phyloP scores from a whole-genome alignment of 2,797 vertebrate genomes.

The Betta splendens region DNA sequence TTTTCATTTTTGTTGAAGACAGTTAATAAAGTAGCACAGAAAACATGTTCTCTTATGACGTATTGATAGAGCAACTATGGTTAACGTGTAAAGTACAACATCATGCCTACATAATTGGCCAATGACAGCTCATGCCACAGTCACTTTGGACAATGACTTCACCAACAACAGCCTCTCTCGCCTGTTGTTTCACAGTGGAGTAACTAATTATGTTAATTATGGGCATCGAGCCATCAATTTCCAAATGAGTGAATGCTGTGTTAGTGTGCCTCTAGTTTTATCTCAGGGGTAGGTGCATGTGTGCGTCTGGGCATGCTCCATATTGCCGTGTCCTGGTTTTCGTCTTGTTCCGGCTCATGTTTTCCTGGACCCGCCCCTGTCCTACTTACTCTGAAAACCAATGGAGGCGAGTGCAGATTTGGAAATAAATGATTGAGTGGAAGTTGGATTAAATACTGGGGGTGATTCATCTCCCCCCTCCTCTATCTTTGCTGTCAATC shows the following conservation, averaged over 20 bases:
- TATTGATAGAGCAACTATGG: no score
- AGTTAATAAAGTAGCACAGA: no score
- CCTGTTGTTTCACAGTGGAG: conserved; percentile 67
- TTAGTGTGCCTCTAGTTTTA: conserved; percentile 38
- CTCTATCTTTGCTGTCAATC: no score
- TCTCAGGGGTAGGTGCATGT: conserved; percentile 39
- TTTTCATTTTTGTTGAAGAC: conserved; percentile 9
- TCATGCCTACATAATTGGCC: not conserved
- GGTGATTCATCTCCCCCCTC: not conserved
- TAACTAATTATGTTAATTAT: conserved; percentile 64
- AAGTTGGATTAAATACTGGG: conserved; percentile 52
- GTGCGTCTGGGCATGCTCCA: conserved; percentile 53
- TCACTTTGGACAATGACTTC: not conserved
- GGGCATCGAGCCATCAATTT: conserved; percentile 56
- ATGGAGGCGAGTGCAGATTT: conserved; percentile 51
- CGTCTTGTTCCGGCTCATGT: conserved; percentile 60
- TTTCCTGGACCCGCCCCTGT: conserved; percentile 60
- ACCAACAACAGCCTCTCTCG: conserved; percentile 11
- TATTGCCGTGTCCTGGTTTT: conserved; percentile 71
- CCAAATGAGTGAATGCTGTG: conserved; percentile 68
- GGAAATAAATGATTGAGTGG: conserved; percentile 67
- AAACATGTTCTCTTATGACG: no score
- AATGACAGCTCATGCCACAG: conserved; percentile 2
- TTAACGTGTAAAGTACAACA: no score
- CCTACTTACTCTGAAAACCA: conserved; percentile 70